Evolutionary conservation across 2,888 invertebrate genomes (phyloP).

Genomic region (Epsilonema sp.): DNA sequence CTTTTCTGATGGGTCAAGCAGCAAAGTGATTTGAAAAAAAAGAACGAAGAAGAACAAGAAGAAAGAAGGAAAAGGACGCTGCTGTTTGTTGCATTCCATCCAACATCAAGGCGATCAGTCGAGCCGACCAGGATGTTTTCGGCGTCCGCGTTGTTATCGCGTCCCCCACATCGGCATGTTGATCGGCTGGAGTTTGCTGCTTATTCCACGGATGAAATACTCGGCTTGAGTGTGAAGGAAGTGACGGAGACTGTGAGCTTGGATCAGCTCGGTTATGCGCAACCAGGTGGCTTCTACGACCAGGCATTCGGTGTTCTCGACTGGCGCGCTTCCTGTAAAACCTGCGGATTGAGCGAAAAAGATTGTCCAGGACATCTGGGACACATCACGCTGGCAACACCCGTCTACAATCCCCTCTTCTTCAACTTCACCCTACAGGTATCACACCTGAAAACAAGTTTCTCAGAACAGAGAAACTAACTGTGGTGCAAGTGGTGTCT

Average conservation of each 20-base stretch:
- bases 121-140: no score
- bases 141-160: no score
- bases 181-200: neutral
- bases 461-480: no score
- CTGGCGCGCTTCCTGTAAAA: neutral
- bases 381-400: conserved; percentile 67
- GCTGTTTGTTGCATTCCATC: no score
- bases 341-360: conserved; percentile 14
- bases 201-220: neutral
- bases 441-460: no score
- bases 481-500: no score
- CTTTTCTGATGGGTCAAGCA: no score
- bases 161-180: no score
- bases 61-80: no score
- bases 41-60: no score
- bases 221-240: neutral
- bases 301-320: neutral
- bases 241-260: neutral
- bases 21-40: no score
- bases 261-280: neutral
- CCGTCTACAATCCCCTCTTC: conserved; percentile 74
- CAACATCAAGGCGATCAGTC: no score
- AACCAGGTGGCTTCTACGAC: neutral
- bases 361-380: conserved; percentile 82
- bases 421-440: conserved; percentile 49